Evolutionary conservation across 2,797 vertebrate genomes (phyloP).

Genomic region (Urocyon cinereoargenteus): DNA sequence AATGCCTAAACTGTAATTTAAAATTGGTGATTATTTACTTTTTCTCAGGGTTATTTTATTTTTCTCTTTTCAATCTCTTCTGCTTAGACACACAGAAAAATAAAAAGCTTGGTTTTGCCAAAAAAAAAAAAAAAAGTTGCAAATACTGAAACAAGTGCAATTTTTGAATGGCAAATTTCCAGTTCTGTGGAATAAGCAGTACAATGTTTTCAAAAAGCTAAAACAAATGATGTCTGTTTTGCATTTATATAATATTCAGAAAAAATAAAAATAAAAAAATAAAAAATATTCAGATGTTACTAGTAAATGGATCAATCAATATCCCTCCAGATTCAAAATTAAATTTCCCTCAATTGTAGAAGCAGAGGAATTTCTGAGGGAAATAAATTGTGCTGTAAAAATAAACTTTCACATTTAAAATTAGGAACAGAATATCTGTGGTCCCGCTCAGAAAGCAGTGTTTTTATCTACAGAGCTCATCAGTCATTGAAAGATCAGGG

Average conservation of each 20-base stretch:
- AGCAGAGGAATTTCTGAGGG: constrained; percentile 12
- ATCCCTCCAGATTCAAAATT: background rate
- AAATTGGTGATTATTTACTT: constrained; percentile 16
- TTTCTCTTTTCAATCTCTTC: background rate
- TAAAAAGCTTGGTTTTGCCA: background rate
- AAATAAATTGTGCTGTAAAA: background rate
- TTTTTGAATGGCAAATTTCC: constrained; percentile 25
- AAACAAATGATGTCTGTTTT: background rate
- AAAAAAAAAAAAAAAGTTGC: constrained; percentile 10
- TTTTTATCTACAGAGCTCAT: background rate
- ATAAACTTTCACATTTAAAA: background rate
- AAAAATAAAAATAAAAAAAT: background rate
- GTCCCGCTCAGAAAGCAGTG: background rate
- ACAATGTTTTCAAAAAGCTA: background rate
- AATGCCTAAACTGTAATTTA: constrained; percentile 9
- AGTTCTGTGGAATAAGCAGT: background rate
- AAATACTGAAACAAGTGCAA: background rate
- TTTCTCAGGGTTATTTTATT: background rate
- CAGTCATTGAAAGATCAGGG: background rate
- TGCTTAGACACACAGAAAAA: background rate
- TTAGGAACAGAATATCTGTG: background rate
- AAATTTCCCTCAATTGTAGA: background rate
- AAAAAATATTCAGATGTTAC: background rate
- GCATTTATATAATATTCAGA: background rate
- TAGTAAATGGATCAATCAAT: background rate